These are phyloP conservation scores for Ganaspis brasiliensis DNA, from an alignment of 2,888 invertebrate genomes.

Conservation along the genomic window DNA sequence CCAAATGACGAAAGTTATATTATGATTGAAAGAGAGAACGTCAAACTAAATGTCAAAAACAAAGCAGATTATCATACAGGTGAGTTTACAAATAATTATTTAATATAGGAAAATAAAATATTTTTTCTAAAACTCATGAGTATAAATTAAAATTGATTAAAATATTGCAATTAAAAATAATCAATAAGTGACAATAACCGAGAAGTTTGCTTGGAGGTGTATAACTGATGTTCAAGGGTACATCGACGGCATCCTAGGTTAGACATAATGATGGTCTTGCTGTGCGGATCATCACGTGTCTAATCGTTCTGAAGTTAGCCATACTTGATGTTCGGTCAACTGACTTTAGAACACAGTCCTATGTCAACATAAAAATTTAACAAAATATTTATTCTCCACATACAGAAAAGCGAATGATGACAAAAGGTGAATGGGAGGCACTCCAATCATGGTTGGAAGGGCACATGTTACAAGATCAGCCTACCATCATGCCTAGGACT, in stretches of 20 bases:
- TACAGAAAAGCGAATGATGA: neutral
- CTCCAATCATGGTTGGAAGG: neutral
- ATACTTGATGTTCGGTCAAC: constrained; percentile 6
- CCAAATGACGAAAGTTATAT: neutral
- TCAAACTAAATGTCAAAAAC: neutral
- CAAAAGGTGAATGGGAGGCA: neutral
- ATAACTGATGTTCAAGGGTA: neutral
- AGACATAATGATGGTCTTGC: neutral
- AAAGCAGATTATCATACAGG: neutral
- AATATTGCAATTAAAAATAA: neutral
- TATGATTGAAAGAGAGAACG: neutral
- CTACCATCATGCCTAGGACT: neutral
- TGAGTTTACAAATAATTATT: neutral
- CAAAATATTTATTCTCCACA: neutral
- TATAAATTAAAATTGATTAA: neutral
- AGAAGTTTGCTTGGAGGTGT: neutral
- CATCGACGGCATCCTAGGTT: neutral
- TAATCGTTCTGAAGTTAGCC: neutral
- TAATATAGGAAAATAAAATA: neutral
- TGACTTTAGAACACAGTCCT: neutral
- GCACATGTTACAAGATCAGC: neutral
- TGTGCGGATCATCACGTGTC: neutral
- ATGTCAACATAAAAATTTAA: neutral
- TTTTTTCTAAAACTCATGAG: neutral
- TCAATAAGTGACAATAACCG: neutral